These are phyloP conservation scores for Actinopyga echinites DNA, from an alignment of 53 echinoderm and acorn worm species.

Conservation along the genomic window DNA sequence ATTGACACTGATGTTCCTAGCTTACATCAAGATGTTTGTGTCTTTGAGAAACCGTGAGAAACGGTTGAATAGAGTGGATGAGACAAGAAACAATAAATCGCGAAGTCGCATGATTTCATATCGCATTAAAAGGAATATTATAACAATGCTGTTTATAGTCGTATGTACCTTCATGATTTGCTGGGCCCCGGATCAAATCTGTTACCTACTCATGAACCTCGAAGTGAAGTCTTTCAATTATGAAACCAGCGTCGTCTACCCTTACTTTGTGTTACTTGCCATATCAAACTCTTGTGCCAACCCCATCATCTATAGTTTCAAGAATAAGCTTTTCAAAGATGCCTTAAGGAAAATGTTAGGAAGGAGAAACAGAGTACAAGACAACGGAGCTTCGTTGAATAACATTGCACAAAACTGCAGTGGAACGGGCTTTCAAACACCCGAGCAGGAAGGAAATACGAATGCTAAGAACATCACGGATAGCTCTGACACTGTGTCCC, in stretches of 20 bases:
- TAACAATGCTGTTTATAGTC: constrained; percentile 79
- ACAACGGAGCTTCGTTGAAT: constrained; percentile 41
- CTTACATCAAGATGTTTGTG: constrained; percentile 30
- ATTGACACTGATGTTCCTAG: constrained; percentile 19
- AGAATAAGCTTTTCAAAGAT: constrained; percentile 78
- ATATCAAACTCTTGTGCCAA: constrained; percentile 86
- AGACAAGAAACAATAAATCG: background rate
- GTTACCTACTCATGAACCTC: constrained; percentile 72
- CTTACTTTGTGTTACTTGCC: constrained; percentile 76
- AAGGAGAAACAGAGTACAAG: constrained; percentile 46
- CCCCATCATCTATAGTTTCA: constrained; percentile 86
- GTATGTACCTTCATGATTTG: constrained; percentile 85
- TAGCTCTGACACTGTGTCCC: no score
- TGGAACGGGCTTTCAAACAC: no score
- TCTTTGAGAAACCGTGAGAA: constrained; percentile 19
- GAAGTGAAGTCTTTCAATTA: constrained; percentile 67
- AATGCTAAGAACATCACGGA: no score
- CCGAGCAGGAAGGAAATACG: no score
- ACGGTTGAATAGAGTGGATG: background rate
- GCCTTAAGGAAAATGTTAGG: constrained; percentile 58
- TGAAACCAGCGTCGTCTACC: constrained; percentile 62
- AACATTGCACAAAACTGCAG: background rate
- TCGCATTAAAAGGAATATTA: constrained; percentile 61
- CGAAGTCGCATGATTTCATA: constrained; percentile 10
- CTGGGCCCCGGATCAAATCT: constrained; percentile 92